Evolutionary conservation across 2,888 invertebrate species (phyloP).

Genomic region (Trichopria drosophilae): DNA sequence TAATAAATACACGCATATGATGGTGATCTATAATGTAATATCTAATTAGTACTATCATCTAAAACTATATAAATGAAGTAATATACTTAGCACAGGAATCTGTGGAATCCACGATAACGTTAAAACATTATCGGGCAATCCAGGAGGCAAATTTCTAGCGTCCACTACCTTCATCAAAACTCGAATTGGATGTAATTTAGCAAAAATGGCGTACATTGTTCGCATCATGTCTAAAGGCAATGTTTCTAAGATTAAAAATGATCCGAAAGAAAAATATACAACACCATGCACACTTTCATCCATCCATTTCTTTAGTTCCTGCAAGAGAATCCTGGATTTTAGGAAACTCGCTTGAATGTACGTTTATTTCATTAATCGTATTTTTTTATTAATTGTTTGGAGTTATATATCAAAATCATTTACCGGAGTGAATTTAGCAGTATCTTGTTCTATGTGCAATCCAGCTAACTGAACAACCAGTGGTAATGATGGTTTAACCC

Average conservation of each 20-base stretch:
- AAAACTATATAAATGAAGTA: too few relatives aligned
- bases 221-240: constrained; percentile 37
- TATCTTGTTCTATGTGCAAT: constrained; percentile 57
- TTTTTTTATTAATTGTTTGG: too few relatives aligned
- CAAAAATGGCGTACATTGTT: constrained; percentile 32
- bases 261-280: constrained; percentile 44
- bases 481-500: constrained; percentile 57
- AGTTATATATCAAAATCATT: too few relatives aligned
- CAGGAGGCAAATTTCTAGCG: constrained; percentile 31
- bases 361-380: too few relatives aligned
- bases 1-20: constrained; percentile 47
- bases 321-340: background rate
- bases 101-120: constrained; percentile 43
- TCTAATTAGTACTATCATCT: too few relatives aligned
- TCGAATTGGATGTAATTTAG: constrained; percentile 39
- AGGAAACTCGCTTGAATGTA: background rate
- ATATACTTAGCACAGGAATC: constrained; percentile 43
- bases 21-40: constrained; percentile 47
- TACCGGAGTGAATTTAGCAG: constrained; percentile 32
- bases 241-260: constrained; percentile 39
- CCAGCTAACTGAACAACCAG: constrained; percentile 62
- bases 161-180: constrained; percentile 40
- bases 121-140: constrained; percentile 40
- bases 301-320: constrained; percentile 44
- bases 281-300: constrained; percentile 41